phyloP scores from a whole-genome alignment of 1,140 invertebrate species.

The Halyomorpha halys region DNA sequence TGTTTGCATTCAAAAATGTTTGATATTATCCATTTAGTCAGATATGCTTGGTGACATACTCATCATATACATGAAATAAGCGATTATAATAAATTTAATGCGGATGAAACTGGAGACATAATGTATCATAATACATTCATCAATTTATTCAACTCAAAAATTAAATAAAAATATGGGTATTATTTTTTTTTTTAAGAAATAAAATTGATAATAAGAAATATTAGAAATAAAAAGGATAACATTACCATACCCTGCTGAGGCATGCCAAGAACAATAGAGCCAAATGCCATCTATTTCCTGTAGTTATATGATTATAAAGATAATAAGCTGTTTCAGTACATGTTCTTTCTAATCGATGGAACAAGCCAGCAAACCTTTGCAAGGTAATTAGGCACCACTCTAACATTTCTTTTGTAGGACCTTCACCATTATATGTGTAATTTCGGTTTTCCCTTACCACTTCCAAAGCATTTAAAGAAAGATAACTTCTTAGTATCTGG shows the following conservation, averaged over 20 bases:
- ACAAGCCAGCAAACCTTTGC: neutral
- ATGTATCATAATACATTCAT: too few species aligned
- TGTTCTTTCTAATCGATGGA: neutral
- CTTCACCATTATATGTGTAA: neutral
- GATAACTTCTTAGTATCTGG: neutral
- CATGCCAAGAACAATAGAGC: neutral
- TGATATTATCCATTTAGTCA: too few species aligned
- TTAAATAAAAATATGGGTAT: too few species aligned
- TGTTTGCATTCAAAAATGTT: too few species aligned
- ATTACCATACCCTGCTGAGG: constrained; percentile 5
- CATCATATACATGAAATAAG: too few species aligned
- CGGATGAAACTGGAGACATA: too few species aligned
- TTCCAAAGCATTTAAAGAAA: neutral
- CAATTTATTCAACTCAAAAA: too few species aligned
- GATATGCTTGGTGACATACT: too few species aligned
- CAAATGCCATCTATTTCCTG: constrained; percentile 8
- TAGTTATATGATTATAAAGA: constrained; percentile 4
- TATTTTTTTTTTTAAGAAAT: too few species aligned
- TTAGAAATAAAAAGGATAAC: neutral
- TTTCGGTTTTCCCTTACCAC: neutral
- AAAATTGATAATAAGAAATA: too few species aligned
- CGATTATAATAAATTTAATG: too few species aligned
- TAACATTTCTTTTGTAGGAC: neutral
- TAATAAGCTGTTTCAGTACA: constrained; percentile 1
- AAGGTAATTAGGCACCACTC: constrained; percentile 6